Conservation (phyloP, 2,888 invertebrate genomes). For the Bombyx huttoni region DNA sequence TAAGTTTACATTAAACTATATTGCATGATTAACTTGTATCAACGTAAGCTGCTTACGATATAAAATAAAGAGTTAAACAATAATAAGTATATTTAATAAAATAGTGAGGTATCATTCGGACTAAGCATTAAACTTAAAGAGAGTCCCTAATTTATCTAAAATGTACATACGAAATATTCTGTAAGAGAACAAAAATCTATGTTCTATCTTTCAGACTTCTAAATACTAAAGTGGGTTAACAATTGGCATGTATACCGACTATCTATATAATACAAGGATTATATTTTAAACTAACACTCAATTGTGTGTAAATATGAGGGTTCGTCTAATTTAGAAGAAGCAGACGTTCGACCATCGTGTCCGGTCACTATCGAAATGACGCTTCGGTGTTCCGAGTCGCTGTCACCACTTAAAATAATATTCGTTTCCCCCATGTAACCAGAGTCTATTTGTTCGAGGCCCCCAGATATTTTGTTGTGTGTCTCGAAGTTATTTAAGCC, state of each 20-base stretch:
- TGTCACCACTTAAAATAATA: conserved; percentile 60
- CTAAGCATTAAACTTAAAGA: no score
- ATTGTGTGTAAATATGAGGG: conserved; percentile 48
- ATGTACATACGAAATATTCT: not conserved
- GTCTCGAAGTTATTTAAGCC: conserved; percentile 37
- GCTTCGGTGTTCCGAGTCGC: conserved; percentile 63
- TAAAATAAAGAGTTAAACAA: not conserved
- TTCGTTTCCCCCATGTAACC: conserved; percentile 62
- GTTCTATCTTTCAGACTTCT: not conserved
- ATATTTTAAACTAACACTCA: conserved; percentile 31
- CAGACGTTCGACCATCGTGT: conserved; percentile 42
- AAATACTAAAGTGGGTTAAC: not conserved
- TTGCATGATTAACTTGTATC: not conserved
- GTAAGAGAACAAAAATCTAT: not conserved
- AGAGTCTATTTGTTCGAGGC: conserved; percentile 56
- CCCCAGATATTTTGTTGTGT: conserved; percentile 25
- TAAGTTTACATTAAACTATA: not conserved
- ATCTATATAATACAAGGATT: not conserved
- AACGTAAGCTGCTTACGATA: not conserved
- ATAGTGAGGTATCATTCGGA: conserved; percentile 35
- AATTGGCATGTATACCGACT: not conserved
- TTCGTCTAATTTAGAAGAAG: conserved; percentile 43
- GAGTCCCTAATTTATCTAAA: not conserved
- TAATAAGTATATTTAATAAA: conserved; percentile 4
- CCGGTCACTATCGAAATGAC: conserved; percentile 62